phyloP scores from a whole-genome alignment of 2,113 vertebrate genomes.

The Dermatemys mawii region DNA sequence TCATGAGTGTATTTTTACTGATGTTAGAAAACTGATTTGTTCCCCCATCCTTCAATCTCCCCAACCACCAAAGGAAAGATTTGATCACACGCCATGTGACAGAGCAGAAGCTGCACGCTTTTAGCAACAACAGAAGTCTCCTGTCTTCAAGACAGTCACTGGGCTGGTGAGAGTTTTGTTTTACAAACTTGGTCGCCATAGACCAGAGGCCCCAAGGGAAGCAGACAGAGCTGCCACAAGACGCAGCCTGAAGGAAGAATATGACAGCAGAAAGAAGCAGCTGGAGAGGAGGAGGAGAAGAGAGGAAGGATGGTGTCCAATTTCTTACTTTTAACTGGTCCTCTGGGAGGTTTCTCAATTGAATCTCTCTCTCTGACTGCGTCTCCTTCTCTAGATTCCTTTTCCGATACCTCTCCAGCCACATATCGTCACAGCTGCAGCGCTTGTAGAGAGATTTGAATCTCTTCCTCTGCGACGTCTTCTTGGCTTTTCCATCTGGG shows the following conservation, averaged over 20 bases:
- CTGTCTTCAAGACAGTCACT: background rate
- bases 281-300: background rate
- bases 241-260: background rate
- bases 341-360: conserved; percentile 36
- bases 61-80: background rate
- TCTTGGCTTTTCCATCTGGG: conserved; percentile 51
- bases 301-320: background rate
- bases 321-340: conserved; percentile 83
- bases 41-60: background rate
- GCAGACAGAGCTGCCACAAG: conserved; percentile 15
- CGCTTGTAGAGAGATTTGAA: conserved; percentile 50
- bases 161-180: background rate
- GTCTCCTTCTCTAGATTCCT: conserved; percentile 75
- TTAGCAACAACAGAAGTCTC: background rate
- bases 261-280: conserved; percentile 36
- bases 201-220: background rate
- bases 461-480: conserved; percentile 41
- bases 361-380: conserved; percentile 68
- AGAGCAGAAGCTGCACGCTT: background rate
- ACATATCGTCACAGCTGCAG: conserved; percentile 85
- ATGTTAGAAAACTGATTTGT: background rate
- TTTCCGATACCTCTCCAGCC: conserved; percentile 85
- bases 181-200: background rate
- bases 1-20: background rate
- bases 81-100: background rate